A percentile compares a stretch with the other conserved stretches of the same genome.
phyloP scores from a whole-genome alignment of 1,140 invertebrate genomes.

The Solen grandis region DNA sequence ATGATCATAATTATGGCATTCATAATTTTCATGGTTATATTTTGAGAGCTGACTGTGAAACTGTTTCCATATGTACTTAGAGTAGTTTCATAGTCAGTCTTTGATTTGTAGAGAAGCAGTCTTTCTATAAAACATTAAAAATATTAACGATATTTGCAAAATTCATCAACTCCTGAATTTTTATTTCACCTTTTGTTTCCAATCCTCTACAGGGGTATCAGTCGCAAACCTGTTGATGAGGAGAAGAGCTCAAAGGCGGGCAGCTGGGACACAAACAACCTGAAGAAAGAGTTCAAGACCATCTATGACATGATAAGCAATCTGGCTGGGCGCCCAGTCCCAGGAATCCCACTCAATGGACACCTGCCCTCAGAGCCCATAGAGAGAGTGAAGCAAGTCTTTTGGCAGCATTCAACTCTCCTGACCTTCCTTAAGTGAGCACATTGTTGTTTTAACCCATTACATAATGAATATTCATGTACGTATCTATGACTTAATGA shows the following conservation, averaged over 20 bases:
- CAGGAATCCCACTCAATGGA: slow-evolving; percentile 77
- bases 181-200: no score
- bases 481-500: no score
- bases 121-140: no score
- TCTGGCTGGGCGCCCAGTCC: slow-evolving; percentile 76
- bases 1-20: no score
- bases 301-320: slow-evolving; percentile 80
- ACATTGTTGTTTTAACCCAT: background rate
- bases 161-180: no score
- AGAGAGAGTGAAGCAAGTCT: slow-evolving; percentile 79
- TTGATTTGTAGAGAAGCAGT: no score
- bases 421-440: slow-evolving; percentile 80
- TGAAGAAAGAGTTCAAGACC: slow-evolving; percentile 77
- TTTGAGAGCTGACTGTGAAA: no score
- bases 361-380: slow-evolving; percentile 75
- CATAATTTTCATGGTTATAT: no score
- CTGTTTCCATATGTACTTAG: no score
- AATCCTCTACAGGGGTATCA: slow-evolving; percentile 66
- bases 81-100: no score
- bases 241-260: slow-evolving; percentile 61
- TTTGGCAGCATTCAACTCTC: slow-evolving; percentile 80
- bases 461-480: no score
- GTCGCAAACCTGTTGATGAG: slow-evolving; percentile 67
- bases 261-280: slow-evolving; percentile 65
- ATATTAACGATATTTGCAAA: no score